Percentiles rank a stretch among this genome's conserved stretches.
Evolutionary conservation across 2,797 vertebrate species (phyloP).

Genomic region (Hapalemur alaotrensis): DNA sequence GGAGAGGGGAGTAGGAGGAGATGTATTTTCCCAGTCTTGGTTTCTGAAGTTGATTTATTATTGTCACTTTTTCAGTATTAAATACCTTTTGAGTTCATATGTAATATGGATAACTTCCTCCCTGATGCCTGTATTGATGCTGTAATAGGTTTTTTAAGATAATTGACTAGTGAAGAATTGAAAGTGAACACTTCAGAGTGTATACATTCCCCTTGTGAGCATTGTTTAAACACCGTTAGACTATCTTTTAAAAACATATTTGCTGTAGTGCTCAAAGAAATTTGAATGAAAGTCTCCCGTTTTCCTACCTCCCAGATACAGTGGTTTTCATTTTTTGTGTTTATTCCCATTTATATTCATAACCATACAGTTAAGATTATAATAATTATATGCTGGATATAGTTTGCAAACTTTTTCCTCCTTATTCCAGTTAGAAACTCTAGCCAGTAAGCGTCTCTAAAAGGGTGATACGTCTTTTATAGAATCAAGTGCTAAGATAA

Average conservation of each 20-base stretch:
- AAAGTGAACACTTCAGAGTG: conserved; percentile 19
- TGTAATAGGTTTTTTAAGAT: background rate
- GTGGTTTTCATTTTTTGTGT: background rate
- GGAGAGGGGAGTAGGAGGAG: background rate
- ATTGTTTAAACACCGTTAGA: background rate
- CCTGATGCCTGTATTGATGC: conserved; percentile 5
- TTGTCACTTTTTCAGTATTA: background rate
- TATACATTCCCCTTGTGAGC: background rate
- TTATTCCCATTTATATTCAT: background rate
- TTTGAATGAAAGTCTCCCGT: background rate
- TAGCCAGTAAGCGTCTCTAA: background rate
- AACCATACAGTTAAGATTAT: background rate
- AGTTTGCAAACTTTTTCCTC: background rate
- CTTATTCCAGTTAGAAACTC: background rate
- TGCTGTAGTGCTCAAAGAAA: background rate
- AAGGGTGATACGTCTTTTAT: background rate
- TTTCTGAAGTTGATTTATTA: background rate
- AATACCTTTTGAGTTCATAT: background rate
- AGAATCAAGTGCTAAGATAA: background rate
- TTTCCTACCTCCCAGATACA: background rate
- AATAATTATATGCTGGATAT: background rate
- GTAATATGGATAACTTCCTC: conserved; percentile 11
- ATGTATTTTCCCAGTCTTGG: background rate
- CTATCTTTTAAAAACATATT: background rate
- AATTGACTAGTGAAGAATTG: conserved; percentile 40